Percentiles rank a stretch among this genome's conserved stretches.
Conservation (phyloP, 2,797 vertebrate genomes). For the Rhabdophis nuchalis region DNA sequence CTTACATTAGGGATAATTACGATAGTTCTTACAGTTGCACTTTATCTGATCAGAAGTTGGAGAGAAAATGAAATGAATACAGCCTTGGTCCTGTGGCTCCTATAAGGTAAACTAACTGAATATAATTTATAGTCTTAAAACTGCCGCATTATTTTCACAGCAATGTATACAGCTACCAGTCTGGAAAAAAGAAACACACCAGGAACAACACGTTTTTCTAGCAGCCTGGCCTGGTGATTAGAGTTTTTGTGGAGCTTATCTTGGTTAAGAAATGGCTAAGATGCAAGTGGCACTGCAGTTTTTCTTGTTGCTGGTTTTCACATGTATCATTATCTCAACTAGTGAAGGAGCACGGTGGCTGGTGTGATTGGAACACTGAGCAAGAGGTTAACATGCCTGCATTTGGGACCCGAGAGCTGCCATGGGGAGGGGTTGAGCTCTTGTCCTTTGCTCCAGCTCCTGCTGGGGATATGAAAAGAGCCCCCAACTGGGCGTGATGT, state of each 20-base stretch:
- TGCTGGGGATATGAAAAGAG: neutral
- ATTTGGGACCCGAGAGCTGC: neutral
- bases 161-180: neutral
- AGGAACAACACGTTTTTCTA: neutral
- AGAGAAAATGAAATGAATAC: neutral
- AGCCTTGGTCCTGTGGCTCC: neutral
- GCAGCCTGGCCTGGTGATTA: neutral
- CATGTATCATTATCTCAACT: neutral
- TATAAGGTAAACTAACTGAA: neutral
- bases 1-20: constrained; percentile 18
- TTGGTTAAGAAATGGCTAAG: neutral
- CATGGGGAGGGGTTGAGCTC: neutral
- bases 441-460: neutral
- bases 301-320: neutral
- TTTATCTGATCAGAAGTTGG: neutral
- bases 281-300: neutral
- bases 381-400: neutral
- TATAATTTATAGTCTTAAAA: neutral
- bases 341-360: neutral
- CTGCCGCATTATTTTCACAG: neutral
- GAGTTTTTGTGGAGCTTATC: neutral
- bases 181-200: neutral
- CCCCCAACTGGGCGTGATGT: neutral
- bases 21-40: constrained; percentile 3
- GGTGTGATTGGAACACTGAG: neutral